Base-by-base conservation (phyloP, 2,888 invertebrate genomes). In the Tachystola acroxantha region DNA sequence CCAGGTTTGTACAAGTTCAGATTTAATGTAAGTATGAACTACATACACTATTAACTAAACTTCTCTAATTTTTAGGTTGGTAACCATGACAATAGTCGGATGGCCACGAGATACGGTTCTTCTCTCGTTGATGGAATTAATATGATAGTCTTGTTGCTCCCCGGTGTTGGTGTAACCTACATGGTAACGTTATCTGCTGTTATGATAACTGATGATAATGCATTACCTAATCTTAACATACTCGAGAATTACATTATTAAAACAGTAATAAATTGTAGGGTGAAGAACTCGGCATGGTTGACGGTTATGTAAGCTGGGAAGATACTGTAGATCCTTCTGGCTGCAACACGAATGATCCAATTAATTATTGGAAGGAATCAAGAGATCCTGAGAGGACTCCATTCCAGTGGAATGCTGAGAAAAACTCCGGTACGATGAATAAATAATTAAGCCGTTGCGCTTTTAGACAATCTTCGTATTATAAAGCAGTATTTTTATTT, bases 211-310 rank as follows among this genome's bases (percentile, higher is more conserved):
- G 16, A 26, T 20, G 16, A 26, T 7, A 14, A 26, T 3, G 10
- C 7, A 31, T 14, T 14, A 20, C 7, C 3, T 10, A 24, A 24
- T 20, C 19, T 13, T 29, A 12, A 20, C 19, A 6, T 16, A 13
- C 14, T 22, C 29, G 7, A 20, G 7, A 29, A 7, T 13, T 10
- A n/a, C n/a, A n/a, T n/a, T n/a, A n/a, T n/a, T n/a, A n/a, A n/a
- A n/a, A n/a, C n/a, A n/a, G n/a, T n/a, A n/a, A n/a, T n/a, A n/a
- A n/a, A 32, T 27, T n/a, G 9, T 10, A 95, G 79, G 96, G 96
- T 4, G 96, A 96, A 67, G 96, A 96, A 73, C 89, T 96, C 31
- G 96, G 93, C 1, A 92, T 95, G 91, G 81, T 88, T 0, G 91
- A 95, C 55, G 90, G 89, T 1, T 81, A 82, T 54, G 88, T 93